These are phyloP conservation scores for Dynastes grantii DNA, from an alignment of 2,888 invertebrate species.

Conservation along the genomic window DNA sequence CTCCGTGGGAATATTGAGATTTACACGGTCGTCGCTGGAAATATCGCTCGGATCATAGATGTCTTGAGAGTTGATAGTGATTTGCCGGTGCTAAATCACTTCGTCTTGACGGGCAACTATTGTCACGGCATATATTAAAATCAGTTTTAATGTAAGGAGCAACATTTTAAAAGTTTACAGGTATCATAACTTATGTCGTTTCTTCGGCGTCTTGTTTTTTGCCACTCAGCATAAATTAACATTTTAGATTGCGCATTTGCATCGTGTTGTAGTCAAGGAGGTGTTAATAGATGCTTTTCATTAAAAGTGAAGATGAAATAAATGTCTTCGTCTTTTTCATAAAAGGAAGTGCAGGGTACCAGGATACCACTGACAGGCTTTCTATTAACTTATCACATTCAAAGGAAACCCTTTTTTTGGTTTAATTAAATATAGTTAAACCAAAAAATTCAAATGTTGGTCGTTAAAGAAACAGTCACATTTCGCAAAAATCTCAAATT, in stretches of 20 bases:
- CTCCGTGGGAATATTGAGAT: conserved; percentile 36
- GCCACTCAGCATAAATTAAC: conserved; percentile 23
- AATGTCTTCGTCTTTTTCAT: not conserved
- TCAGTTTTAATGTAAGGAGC: conserved; percentile 31
- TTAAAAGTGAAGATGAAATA: conserved; percentile 2
- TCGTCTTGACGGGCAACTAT: conserved; percentile 16
- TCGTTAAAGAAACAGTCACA: too few relatives aligned
- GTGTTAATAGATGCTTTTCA: conserved; percentile 31
- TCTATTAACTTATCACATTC: not conserved
- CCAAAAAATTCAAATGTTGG: too few relatives aligned
- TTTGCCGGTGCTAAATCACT: conserved; percentile 38
- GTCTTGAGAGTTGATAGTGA: not conserved
- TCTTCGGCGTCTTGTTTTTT: conserved; percentile 9
- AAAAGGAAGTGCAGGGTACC: not conserved
- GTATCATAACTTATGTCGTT: conserved; percentile 22
- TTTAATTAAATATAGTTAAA: too few relatives aligned
- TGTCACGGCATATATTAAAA: conserved; percentile 40
- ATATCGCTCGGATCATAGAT: conserved; percentile 15
- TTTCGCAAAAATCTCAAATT: too few relatives aligned
- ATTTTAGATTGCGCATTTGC: conserved; percentile 6
- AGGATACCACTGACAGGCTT: too few relatives aligned
- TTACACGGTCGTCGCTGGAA: conserved; percentile 24
- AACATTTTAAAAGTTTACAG: conserved; percentile 37
- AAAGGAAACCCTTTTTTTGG: not conserved
- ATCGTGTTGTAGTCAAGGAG: conserved; percentile 12